Percentiles rank a stretch among this genome's conserved stretches.
phyloP scores from a whole-genome alignment of 2,888 invertebrate species.

The Agrotis exclamationis region DNA sequence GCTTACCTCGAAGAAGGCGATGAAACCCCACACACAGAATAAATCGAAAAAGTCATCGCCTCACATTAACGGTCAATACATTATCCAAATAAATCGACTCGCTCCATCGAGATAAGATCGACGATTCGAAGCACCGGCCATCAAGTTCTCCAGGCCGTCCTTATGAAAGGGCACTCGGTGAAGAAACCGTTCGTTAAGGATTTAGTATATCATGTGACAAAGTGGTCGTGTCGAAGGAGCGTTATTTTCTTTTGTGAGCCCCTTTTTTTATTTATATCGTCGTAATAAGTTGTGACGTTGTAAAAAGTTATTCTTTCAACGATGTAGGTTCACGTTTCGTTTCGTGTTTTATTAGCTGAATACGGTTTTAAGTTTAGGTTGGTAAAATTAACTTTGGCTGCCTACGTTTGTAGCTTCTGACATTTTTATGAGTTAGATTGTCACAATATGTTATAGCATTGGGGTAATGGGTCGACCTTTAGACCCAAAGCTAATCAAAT shows the following conservation, averaged over 20 bases:
- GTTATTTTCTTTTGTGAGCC: constrained; percentile 49
- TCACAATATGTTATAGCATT: constrained; percentile 25
- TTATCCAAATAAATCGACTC: constrained; percentile 36
- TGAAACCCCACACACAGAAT: neutral
- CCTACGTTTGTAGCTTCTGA: neutral
- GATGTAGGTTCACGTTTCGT: constrained; percentile 31
- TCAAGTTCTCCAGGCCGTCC: constrained; percentile 27
- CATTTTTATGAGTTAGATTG: constrained; percentile 25
- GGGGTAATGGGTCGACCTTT: neutral
- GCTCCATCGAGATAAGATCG: constrained; percentile 45
- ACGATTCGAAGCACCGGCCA: constrained; percentile 22
- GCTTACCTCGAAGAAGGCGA: neutral
- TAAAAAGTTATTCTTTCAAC: constrained; percentile 42
- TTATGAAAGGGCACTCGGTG: constrained; percentile 39
- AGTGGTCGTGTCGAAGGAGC: constrained; percentile 43
- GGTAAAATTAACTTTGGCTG: constrained; percentile 27
- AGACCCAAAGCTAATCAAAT: constrained; percentile 3
- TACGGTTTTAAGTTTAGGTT: constrained; percentile 27
- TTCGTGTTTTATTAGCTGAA: constrained; percentile 35
- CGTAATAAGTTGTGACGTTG: constrained; percentile 47
- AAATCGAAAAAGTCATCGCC: constrained; percentile 15
- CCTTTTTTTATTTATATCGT: constrained; percentile 49
- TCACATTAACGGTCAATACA: constrained; percentile 18
- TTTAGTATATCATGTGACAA: constrained; percentile 55
- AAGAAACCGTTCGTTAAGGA: constrained; percentile 49